Conservation (phyloP, 2,113 vertebrate species). For the Oceanites oceanicus region DNA sequence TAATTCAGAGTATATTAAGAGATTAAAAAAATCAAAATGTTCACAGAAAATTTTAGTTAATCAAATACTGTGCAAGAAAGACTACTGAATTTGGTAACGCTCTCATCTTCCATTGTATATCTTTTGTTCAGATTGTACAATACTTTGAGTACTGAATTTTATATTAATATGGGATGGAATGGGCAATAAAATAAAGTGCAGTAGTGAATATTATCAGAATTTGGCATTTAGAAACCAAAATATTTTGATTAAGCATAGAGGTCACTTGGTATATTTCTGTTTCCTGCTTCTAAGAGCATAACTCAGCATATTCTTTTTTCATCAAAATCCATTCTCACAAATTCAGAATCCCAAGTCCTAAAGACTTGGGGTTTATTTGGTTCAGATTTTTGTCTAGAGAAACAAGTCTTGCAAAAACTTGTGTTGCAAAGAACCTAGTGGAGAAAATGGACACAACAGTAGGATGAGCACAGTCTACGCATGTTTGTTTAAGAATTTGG, state of each 20-base stretch:
- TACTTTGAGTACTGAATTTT: not conserved
- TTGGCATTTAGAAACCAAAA: not conserved
- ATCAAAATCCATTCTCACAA: not conserved
- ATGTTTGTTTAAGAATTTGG: not conserved
- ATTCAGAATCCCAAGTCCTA: not conserved
- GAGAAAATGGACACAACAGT: not conserved
- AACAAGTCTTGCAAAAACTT: not conserved
- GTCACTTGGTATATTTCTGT: not conserved
- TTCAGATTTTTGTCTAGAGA: not conserved
- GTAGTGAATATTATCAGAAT: not conserved
- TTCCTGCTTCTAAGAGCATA: not conserved
- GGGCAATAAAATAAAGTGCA: not conserved
- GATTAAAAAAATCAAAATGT: not conserved
- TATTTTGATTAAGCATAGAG: not conserved
- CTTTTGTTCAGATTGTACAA: not conserved
- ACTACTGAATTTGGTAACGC: not conserved
- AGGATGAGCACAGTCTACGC: not conserved
- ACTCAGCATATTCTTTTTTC: not conserved
- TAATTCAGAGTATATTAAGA: not conserved
- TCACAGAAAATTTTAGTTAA: not conserved
- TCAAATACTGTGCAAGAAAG: not conserved
- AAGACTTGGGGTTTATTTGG: not conserved
- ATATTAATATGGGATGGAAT: not conserved
- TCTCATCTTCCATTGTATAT: not conserved
- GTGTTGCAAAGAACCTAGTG: not conserved